Base-by-base conservation (phyloP, 2,888 invertebrate species). In the Amphiduros pacificus region DNA sequence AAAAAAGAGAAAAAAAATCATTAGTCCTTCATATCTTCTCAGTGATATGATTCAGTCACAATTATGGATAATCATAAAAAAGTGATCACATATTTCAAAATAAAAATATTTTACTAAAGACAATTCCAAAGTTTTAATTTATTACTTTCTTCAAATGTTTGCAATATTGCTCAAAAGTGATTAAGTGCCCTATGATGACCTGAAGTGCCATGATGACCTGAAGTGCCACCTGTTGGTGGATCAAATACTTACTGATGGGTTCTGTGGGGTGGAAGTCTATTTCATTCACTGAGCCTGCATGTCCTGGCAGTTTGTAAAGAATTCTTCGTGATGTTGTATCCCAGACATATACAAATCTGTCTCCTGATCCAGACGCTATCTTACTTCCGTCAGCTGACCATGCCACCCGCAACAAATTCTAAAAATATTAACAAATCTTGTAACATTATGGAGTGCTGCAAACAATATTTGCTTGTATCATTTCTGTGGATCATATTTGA, bases 221-320 rank as follows among this genome's bases (percentile, higher is more conserved):
- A 17, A 4, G 29, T 22, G 24, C 56, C n/a, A n/a, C 59, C n/a
- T n/a, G n/a, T n/a, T n/a, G n/a, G n/a, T n/a, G n/a, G n/a, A n/a
- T n/a, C n/a, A 51, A 55, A 40, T 31, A 76, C 84, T 83, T 80
- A 89, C 89, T 81, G 57, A 99, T 90, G 4, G 97, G 93, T 82
- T 99, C 97, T 32, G 87, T 88, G 0, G 91, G 92, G 84, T 99
- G 98, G 82, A 99, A 96, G 82, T 93, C 92, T 0, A 95, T 90
- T 80, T 94, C 95, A 80, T 97, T 98, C 29, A 99, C 95, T 66
- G 95, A 91, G 40, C 99, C 99, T 83, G 94, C 92, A 83, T 99
- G 99, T 0, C 99, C 99, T 0, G 99, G 98, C 71, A 99, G 86
- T 84, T 95, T 96, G 85, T 98, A 99, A 36, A 96, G 84, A 71